Evolutionary conservation across 2,113 vertebrate genomes (phyloP), one percentile per base, ranked within the genome.

Genomic region (Anolis sagrei): DNA sequence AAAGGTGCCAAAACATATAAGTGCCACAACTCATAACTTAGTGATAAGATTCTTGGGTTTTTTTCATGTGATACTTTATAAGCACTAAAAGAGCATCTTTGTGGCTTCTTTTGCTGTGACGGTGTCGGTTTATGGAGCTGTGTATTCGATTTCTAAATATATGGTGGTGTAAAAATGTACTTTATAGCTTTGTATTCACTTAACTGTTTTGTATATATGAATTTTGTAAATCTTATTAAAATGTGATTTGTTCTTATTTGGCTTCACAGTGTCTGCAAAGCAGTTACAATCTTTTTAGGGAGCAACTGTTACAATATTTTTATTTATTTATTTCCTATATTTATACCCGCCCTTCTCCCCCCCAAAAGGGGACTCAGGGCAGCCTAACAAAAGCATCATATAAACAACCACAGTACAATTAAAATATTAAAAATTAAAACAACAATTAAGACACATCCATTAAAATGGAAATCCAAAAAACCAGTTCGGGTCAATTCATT

Each of bases 151-250:
- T 84, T 66, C 58, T 48, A 91, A 93, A 87, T 58, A 91, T 86
- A 86, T 87, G 76, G 83, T 88, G 83, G 91, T 94, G 92, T 94
- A 93, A 91, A 94, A 94, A 94, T 94, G 89, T 93, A 91, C 93
- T 92, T 93, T 93, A 91, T 89, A 93, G 92, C 92, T 92, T 76
- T 78, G 93, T 92, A 87, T 93, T 88, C 89, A 89, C 93, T 91
- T 93, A n/a, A 92, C 89, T 93, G 91, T 94, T 95, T 90, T 95
- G 95, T 95, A 93, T 93, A 94, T 94, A 91, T 91, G 92, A 95
- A 92, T 95, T 96, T 94, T 94, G 94, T 95, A 92, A 94, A 93
- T 95, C 85, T 66, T 92, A 94, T 95, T 96, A 96, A 94, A 95
- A 91, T 81, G 88, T 90, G 90, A 93, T 89, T 94, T 95, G 88